Evolutionary conservation across 1,140 invertebrate genomes (phyloP).

Genomic region (Carposina sasakii): DNA sequence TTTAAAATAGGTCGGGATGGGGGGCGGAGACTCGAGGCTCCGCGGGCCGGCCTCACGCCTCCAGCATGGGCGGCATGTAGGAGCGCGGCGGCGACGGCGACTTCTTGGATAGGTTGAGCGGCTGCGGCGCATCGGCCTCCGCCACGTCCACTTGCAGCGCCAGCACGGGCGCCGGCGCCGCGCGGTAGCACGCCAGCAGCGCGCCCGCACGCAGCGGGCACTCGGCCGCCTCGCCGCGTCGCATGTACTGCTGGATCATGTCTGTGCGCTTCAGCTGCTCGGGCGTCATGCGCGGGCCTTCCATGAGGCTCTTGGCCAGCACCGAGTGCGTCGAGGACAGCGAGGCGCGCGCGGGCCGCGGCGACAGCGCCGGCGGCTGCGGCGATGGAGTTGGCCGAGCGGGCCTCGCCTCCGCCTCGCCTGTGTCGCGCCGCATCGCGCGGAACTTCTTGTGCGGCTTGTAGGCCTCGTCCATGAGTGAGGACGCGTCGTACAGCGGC

Average conservation of each 20-base stretch:
- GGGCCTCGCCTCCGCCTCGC: constrained; percentile 78
- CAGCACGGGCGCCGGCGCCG: constrained; percentile 67
- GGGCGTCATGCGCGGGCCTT: constrained; percentile 89
- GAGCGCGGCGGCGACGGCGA: constrained; percentile 80
- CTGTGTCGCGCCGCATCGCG: constrained; percentile 83
- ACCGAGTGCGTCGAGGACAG: constrained; percentile 90
- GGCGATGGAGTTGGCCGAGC: constrained; percentile 42
- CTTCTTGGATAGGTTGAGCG: constrained; percentile 91
- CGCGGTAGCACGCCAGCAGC: constrained; percentile 53
- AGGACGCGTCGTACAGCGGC: constrained; percentile 89
- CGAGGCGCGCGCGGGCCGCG: constrained; percentile 59
- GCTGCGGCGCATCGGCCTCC: constrained; percentile 86
- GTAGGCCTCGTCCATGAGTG: constrained; percentile 94
- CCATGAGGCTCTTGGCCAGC: constrained; percentile 89
- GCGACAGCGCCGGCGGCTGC: constrained; percentile 66
- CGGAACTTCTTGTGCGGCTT: constrained; percentile 96
- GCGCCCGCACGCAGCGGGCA: constrained; percentile 21
- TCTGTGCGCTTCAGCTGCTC: constrained; percentile 92
- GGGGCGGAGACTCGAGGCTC: constrained; percentile 63
- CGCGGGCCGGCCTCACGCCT: constrained; percentile 73
- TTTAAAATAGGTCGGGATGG: constrained; percentile 69
- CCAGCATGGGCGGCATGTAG: constrained; percentile 73
- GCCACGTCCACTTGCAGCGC: constrained; percentile 87
- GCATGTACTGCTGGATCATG: constrained; percentile 91
- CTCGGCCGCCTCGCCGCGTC: constrained; percentile 76